A percentile compares a stretch with the other conserved stretches of the same genome.
These are phyloP conservation scores for Andrena flavipes DNA, from an alignment of 2,888 invertebrate species.

Conservation along the genomic window DNA sequence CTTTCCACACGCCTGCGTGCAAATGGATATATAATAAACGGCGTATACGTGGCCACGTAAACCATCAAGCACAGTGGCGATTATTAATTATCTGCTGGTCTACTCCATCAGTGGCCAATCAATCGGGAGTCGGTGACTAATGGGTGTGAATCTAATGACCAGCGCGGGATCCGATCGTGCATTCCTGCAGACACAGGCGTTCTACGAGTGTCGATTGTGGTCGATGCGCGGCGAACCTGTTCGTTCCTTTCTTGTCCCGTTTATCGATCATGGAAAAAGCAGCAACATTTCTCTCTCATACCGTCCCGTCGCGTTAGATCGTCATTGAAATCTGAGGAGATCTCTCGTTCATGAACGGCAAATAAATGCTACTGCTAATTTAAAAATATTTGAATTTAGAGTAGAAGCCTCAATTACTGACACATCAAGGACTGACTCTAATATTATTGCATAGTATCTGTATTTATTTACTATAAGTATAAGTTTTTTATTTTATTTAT, in stretches of 20 bases:
- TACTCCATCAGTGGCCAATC: slow-evolving; percentile 72
- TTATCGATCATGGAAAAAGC: not conserved
- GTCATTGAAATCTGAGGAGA: too few species aligned
- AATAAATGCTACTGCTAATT: too few species aligned
- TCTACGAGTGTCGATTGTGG: slow-evolving; percentile 7
- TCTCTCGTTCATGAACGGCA: too few species aligned
- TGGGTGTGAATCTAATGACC: slow-evolving; percentile 61
- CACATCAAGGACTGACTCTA: too few species aligned
- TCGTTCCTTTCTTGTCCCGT: not conserved
- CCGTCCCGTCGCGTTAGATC: too few species aligned
- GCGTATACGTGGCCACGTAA: slow-evolving; percentile 58
- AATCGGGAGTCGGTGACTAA: slow-evolving; percentile 71
- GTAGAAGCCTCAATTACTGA: too few species aligned
- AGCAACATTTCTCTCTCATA: too few species aligned
- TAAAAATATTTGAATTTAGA: too few species aligned
- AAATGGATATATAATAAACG: slow-evolving; percentile 65
- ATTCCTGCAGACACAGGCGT: slow-evolving; percentile 21
- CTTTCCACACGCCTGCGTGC: slow-evolving; percentile 41
- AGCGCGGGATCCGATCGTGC: slow-evolving; percentile 15
- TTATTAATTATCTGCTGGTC: slow-evolving; percentile 71
- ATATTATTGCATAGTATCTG: too few species aligned
- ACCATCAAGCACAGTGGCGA: slow-evolving; percentile 53
- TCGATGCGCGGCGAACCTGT: not conserved
- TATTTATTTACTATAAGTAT: too few species aligned
- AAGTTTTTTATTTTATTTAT: too few species aligned